A percentile compares a stretch with the other conserved stretches of the same genome.
phyloP scores from a whole-genome alignment of 2,113 vertebrate genomes.

The Poecile atricapillus region DNA sequence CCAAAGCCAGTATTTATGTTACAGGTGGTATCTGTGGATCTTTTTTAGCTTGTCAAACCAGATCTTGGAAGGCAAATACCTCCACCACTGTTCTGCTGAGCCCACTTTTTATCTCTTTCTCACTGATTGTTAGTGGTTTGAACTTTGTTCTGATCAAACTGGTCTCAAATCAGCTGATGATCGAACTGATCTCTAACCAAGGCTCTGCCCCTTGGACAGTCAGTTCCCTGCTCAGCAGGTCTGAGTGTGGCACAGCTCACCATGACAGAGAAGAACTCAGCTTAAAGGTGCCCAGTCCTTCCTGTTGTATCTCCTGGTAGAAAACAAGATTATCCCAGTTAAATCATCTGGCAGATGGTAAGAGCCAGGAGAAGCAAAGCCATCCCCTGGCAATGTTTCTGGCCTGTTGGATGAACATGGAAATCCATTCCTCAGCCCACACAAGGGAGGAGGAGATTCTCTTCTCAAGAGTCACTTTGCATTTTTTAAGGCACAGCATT shows the following conservation, averaged over 20 bases:
- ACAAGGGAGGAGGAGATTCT: background rate
- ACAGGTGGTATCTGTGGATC: background rate
- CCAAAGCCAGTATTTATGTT: background rate
- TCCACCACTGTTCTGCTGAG: background rate
- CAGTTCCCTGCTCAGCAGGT: background rate
- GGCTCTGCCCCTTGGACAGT: background rate
- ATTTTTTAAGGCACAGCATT: background rate
- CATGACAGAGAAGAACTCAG: accelerated
- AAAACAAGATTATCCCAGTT: background rate
- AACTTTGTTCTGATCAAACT: background rate
- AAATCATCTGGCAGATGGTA: background rate
- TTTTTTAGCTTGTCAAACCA: background rate
- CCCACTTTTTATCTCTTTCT: background rate
- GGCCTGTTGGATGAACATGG: background rate
- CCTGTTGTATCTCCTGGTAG: background rate
- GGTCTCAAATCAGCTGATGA: background rate
- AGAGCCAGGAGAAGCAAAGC: background rate
- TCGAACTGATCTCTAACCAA: background rate
- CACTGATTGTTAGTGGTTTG: background rate
- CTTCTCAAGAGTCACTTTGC: background rate
- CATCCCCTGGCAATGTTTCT: background rate
- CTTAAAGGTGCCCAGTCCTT: background rate
- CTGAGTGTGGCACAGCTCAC: background rate
- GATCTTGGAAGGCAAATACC: background rate
- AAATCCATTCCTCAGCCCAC: background rate